phyloP scores from a whole-genome alignment of 2,113 vertebrate species.

The Anguilla japonica region DNA sequence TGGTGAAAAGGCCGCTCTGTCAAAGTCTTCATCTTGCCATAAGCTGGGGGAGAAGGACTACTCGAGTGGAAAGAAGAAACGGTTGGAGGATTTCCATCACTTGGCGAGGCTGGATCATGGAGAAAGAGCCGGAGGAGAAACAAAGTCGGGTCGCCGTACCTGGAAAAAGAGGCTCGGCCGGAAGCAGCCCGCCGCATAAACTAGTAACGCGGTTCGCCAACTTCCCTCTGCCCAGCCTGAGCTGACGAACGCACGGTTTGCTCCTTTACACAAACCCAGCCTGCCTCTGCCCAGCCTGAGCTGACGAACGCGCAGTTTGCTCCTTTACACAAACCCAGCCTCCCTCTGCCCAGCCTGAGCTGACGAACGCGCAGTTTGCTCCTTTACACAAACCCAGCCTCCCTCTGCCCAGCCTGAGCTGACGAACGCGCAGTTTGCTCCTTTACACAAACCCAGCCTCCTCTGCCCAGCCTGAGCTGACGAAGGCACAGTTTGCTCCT shows the following conservation, averaged over 20 bases:
- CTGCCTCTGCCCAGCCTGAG: conserved; percentile 28
- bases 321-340: conserved; percentile 18
- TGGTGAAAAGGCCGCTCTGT: conserved; percentile 54
- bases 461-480: conserved; percentile 36
- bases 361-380: conserved; percentile 34
- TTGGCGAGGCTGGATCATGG: neutral
- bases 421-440: conserved; percentile 34
- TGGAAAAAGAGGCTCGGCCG: neutral
- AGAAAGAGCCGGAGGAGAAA: neutral
- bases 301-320: conserved; percentile 33
- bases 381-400: conserved; percentile 16
- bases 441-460: conserved; percentile 17
- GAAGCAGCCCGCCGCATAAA: neutral
- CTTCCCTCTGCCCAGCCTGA: neutral
- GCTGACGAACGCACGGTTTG: too few relatives aligned
- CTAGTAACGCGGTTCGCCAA: neutral
- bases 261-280: too few relatives aligned
- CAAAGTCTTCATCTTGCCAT: conserved; percentile 56
- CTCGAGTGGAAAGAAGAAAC: conserved; percentile 25
- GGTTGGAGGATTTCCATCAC: conserved; percentile 13
- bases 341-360: conserved; percentile 25
- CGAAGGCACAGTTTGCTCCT: conserved; percentile 24
- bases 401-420: conserved; percentile 25
- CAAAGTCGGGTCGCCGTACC: neutral
- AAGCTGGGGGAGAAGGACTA: conserved; percentile 29